Percentiles rank a stretch among this genome's conserved stretches.
Evolutionary conservation across 2,113 vertebrate genomes (phyloP).

Genomic region (Sinosuthora webbiana): DNA sequence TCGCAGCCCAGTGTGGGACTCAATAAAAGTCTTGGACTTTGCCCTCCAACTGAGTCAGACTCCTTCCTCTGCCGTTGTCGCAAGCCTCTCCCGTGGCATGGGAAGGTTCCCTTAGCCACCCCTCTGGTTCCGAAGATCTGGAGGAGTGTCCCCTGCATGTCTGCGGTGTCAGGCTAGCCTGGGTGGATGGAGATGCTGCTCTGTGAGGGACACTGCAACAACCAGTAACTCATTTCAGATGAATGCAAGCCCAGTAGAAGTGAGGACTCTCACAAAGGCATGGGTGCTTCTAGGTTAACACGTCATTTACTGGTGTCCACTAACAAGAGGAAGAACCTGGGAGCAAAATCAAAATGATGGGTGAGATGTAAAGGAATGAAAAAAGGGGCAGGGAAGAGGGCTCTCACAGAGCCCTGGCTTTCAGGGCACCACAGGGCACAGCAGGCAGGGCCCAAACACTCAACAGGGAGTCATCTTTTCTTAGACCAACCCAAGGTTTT

Average conservation of each 20-base stretch:
- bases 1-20: no score
- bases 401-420: background rate
- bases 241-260: background rate
- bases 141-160: no score
- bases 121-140: no score
- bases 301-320: background rate
- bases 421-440: background rate
- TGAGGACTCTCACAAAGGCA: background rate
- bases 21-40: no score
- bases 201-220: no score
- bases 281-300: background rate
- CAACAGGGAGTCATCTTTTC: background rate
- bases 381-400: background rate
- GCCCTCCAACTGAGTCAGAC: no score
- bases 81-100: no score
- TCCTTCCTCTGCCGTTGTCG: no score
- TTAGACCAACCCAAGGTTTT: background rate
- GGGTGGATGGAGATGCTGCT: no score
- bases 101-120: no score
- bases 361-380: background rate
- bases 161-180: no score
- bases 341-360: background rate
- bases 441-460: background rate
- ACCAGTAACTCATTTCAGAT: background rate
- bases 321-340: background rate